Evolutionary conservation across 1,140 invertebrate species (phyloP).

Genomic region (Gryllus bimaculatus): DNA sequence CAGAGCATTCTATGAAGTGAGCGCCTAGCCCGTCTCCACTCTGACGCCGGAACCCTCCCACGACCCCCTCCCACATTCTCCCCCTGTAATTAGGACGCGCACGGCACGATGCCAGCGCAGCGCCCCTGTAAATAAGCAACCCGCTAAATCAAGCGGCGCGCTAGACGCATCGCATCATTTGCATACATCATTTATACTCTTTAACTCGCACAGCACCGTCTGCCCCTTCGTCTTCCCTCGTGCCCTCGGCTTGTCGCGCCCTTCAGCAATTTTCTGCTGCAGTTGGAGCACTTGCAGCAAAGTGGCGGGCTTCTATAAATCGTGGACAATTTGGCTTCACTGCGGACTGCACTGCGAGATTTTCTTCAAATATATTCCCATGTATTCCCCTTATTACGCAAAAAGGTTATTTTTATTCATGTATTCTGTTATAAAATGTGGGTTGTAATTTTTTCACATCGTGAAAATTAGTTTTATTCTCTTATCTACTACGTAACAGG

Average conservation of each 20-base stretch:
- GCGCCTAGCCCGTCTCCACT: not conserved
- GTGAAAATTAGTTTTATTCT: too few species aligned
- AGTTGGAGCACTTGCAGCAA: too few species aligned
- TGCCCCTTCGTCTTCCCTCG: not conserved
- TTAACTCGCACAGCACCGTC: not conserved
- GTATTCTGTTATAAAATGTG: too few species aligned
- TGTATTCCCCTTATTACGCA: too few species aligned
- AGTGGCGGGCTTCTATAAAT: too few species aligned
- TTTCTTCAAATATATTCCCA: too few species aligned
- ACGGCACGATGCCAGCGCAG: not conserved
- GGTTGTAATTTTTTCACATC: too few species aligned
- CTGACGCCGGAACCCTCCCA: not conserved
- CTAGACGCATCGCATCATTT: not conserved
- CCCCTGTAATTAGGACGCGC: not conserved
- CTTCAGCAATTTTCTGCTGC: not conserved
- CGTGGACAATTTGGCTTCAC: too few species aligned
- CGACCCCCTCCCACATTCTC: not conserved
- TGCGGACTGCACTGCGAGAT: too few species aligned
- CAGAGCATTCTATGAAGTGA: too few species aligned
- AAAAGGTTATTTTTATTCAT: too few species aligned
- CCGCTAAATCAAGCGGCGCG: not conserved
- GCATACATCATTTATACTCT: slow-evolving; percentile 5
- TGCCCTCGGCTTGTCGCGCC: not conserved
- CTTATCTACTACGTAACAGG: too few species aligned
- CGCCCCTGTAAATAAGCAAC: not conserved